These are phyloP conservation scores for Pseudocheirus occidentalis DNA, from an alignment of 2,797 vertebrate genomes.

Conservation along the genomic window DNA sequence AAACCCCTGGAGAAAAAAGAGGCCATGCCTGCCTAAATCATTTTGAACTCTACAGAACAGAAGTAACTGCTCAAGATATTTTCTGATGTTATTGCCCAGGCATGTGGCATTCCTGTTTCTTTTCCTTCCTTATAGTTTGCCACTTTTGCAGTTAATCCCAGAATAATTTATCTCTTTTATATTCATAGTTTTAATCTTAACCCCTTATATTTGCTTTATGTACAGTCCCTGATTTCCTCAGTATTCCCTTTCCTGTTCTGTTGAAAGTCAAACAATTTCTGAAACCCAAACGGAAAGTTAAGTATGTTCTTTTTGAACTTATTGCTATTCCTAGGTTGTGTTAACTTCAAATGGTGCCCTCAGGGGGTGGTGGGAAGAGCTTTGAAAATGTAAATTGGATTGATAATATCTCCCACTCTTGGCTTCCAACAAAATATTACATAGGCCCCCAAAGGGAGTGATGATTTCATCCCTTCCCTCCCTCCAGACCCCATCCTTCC, in stretches of 20 bases:
- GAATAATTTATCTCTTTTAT: not conserved
- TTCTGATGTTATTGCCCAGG: not conserved
- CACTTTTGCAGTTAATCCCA: not conserved
- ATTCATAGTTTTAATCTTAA: not conserved
- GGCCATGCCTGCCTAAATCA: not conserved
- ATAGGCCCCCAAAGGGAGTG: not conserved
- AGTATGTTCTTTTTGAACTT: constrained; percentile 45
- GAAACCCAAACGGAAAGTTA: not conserved
- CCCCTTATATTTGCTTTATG: not conserved
- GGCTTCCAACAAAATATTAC: constrained; percentile 39
- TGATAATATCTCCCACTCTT: constrained; percentile 66
- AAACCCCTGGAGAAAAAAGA: not conserved
- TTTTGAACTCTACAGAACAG: not conserved
- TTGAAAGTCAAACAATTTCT: not conserved
- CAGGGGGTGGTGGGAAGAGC: constrained; percentile 60
- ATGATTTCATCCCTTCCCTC: constrained; percentile 68
- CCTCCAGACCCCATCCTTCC: constrained; percentile 55
- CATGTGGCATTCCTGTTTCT: not conserved
- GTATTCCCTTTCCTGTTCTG: not conserved
- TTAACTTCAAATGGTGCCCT: constrained; percentile 20
- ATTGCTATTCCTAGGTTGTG: constrained; percentile 45
- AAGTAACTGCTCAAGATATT: not conserved
- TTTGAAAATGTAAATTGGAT: constrained; percentile 73
- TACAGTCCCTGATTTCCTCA: not conserved
- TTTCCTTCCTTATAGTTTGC: not conserved